These are phyloP conservation scores for Drosophila sturtevanti DNA, from an alignment of 1,140 invertebrate species.

Conservation along the genomic window DNA sequence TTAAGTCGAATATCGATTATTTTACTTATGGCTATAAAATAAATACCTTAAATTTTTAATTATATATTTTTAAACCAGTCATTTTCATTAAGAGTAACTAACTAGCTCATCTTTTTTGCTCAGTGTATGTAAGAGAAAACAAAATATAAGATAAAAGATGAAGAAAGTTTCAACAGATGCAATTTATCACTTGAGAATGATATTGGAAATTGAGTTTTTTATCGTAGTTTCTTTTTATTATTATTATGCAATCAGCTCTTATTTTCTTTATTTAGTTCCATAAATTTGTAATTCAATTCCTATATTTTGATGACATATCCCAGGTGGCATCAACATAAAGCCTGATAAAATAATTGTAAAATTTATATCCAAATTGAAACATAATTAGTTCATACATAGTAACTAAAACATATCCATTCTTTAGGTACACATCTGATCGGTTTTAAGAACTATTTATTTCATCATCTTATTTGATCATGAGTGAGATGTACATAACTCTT, in stretches of 20 bases:
- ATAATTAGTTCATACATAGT: too few species aligned
- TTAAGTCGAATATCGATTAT: too few species aligned
- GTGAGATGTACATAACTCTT: too few species aligned
- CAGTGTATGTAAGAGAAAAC: neutral
- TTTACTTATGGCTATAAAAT: too few species aligned
- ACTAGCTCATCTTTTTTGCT: neutral
- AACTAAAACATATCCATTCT: too few species aligned
- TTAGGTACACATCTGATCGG: too few species aligned
- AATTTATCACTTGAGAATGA: conserved; percentile 21
- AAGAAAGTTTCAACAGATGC: conserved; percentile 32
- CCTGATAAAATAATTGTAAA: neutral
- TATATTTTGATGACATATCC: neutral
- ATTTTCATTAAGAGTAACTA: neutral
- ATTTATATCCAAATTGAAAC: neutral
- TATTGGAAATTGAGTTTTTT: neutral
- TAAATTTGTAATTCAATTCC: neutral
- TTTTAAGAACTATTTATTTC: too few species aligned
- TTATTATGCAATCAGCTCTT: neutral
- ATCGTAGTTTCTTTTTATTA: neutral
- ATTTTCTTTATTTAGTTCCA: neutral
- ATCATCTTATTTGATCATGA: too few species aligned
- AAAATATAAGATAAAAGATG: neutral
- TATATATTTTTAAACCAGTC: too few species aligned
- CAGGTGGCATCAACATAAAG: neutral
- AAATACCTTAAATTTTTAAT: too few species aligned